A percentile compares a stretch with the other conserved stretches of the same genome.
These are phyloP conservation scores for Creontiades dilutus DNA, from an alignment of 2,888 invertebrate genomes.

Conservation along the genomic window DNA sequence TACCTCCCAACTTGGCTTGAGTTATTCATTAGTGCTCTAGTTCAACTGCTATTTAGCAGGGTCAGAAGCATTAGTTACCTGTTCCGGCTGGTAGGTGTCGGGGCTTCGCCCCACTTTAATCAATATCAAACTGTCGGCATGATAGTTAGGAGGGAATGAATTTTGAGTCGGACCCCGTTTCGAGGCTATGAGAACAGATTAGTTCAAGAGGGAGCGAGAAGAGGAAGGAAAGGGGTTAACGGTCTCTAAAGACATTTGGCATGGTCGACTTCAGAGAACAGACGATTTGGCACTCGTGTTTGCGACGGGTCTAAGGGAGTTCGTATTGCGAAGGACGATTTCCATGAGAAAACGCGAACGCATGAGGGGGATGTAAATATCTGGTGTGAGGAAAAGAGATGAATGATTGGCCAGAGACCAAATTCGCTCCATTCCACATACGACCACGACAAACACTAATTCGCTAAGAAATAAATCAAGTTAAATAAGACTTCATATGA, in stretches of 20 bases:
- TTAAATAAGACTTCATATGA: too few species aligned
- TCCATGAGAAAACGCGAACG: neutral
- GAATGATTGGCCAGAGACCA: constrained; percentile 10
- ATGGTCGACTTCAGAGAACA: constrained; percentile 1
- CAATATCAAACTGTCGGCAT: constrained; percentile 46
- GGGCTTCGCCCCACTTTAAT: constrained; percentile 15
- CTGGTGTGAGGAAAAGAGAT: neutral
- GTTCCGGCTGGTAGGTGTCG: neutral
- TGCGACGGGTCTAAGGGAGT: neutral
- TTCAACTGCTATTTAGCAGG: constrained; percentile 59
- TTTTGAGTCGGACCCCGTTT: neutral
- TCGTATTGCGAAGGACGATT: neutral
- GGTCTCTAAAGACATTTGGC: constrained; percentile 30
- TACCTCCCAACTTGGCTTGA: constrained; percentile 1
- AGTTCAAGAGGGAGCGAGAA: neutral
- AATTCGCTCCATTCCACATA: neutral
- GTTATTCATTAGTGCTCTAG: constrained; percentile 49
- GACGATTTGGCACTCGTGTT: constrained; percentile 24
- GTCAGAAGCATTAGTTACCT: constrained; percentile 58
- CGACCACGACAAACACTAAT: neutral
- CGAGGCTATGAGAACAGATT: neutral
- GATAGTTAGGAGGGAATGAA: constrained; percentile 16
- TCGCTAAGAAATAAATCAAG: too few species aligned
- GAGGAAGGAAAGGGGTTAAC: neutral
- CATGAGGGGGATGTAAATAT: neutral